Base-by-base conservation (phyloP, 2,888 invertebrate genomes). In the Cryptus armator region DNA sequence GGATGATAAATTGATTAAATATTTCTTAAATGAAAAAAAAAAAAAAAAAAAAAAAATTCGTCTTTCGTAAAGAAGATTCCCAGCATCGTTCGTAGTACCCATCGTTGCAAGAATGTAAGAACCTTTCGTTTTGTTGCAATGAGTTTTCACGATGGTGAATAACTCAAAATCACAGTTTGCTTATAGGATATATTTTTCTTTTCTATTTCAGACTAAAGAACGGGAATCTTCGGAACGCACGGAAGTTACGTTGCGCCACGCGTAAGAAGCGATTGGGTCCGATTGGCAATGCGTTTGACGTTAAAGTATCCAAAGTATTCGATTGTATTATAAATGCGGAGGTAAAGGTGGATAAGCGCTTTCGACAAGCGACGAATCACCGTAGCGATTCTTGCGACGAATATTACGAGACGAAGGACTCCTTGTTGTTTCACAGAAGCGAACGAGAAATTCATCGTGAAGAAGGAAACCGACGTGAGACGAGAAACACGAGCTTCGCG, bases 351-450 rank as follows among this genome's bases (percentile, higher is more conserved):
- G 16, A 32, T 10, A 29, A 56, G 43, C n/a, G 43, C 0, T 12
- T 16, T 16, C 62, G 12, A 19, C 16, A 2, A 12, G 9, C 16
- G 46, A 16, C 37, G 46, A 12, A 37, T 32, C 46, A 77, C 19
- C 46, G 64, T 77, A 89, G 91, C 79, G 90, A 91, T 9, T 88
- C 89, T 3, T 90, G 92, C 84, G 86, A 88, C 64, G 89, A 89
- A 16, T 70, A 82, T 7, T 91, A 89, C 67, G 76, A 70, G 14
- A 83, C 87, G 9, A 74, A 87, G 0, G 85, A 87, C 7, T 32
- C 76, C 5, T 74, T 91, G 24, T 75, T 90, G 48, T 76, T 88
- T 1, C 90, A 92, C 62, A 88, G 84, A 76, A 91, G 90, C 10
- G 90, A 91, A 32, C 88, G 71, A 51, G 88, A 88, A 14, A 89